phyloP scores from a whole-genome alignment of 2,888 invertebrate genomes.

The Hecatera dysodea region DNA sequence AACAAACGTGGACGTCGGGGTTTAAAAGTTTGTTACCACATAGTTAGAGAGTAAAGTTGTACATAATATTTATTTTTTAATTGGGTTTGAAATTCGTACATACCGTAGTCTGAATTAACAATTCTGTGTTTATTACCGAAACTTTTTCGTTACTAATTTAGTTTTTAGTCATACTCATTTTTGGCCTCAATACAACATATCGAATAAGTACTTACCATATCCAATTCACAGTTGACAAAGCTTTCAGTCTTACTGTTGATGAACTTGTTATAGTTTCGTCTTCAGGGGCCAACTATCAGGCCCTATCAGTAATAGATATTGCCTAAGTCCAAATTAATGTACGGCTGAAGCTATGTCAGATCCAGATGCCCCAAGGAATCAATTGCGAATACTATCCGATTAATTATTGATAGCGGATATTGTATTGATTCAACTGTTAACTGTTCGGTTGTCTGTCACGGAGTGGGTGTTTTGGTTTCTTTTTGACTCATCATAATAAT shows the following conservation, averaged over 20 bases:
- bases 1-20: constrained; percentile 1
- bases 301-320: constrained; percentile 35
- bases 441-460: background rate
- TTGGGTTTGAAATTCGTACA: background rate
- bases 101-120: background rate
- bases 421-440: constrained; percentile 28
- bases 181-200: background rate
- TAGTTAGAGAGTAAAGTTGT: background rate
- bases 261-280: constrained; percentile 7
- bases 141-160: background rate
- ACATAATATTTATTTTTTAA: background rate
- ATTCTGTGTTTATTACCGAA: constrained; percentile 3
- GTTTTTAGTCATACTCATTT: background rate
- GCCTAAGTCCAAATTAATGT: constrained; percentile 31
- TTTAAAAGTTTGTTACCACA: background rate
- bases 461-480: background rate
- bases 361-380: constrained; percentile 48
- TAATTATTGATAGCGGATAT: constrained; percentile 38
- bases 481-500: background rate
- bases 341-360: constrained; percentile 27
- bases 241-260: background rate
- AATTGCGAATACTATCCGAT: constrained; percentile 48
- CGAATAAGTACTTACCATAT: background rate
- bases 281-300: background rate
- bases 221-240: background rate